phyloP scores from a whole-genome alignment of 2,113 vertebrate genomes.

The Dromiciops gliroides region DNA sequence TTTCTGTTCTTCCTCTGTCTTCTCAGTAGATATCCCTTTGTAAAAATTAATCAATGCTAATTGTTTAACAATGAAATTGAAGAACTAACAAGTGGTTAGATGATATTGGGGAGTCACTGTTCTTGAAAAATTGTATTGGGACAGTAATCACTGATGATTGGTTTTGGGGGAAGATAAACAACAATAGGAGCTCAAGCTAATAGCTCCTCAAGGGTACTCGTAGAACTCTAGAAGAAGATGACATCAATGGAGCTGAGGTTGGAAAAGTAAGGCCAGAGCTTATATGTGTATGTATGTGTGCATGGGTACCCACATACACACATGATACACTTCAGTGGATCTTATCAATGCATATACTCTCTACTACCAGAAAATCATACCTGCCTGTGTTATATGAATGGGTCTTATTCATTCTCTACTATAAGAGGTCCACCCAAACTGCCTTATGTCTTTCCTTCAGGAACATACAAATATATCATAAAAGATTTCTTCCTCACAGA shows the following conservation, averaged over 20 bases:
- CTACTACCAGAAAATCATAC: not conserved
- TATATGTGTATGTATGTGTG: not conserved
- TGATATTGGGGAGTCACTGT: not conserved
- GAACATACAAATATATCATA: not conserved
- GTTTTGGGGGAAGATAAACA: not conserved
- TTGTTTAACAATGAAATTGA: not conserved
- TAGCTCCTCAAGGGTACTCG: not conserved
- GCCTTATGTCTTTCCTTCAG: not conserved
- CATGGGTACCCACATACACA: not conserved
- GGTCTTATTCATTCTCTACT: not conserved
- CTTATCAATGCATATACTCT: not conserved
- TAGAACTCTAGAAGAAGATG: not conserved
- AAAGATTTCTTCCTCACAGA: not conserved
- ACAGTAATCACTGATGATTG: not conserved
- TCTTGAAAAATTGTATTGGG: not conserved
- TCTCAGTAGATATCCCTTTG: not conserved
- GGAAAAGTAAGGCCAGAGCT: not conserved
- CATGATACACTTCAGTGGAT: not conserved
- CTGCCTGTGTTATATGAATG: not conserved
- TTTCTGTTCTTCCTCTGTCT: not conserved
- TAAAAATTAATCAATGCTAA: not conserved
- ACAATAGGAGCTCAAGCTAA: not conserved
- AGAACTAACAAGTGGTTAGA: not conserved
- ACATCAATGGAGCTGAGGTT: not conserved
- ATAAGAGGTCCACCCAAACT: not conserved